Base-by-base conservation (phyloP, 2,113 vertebrate genomes). In the Pachycephala philippinensis region DNA sequence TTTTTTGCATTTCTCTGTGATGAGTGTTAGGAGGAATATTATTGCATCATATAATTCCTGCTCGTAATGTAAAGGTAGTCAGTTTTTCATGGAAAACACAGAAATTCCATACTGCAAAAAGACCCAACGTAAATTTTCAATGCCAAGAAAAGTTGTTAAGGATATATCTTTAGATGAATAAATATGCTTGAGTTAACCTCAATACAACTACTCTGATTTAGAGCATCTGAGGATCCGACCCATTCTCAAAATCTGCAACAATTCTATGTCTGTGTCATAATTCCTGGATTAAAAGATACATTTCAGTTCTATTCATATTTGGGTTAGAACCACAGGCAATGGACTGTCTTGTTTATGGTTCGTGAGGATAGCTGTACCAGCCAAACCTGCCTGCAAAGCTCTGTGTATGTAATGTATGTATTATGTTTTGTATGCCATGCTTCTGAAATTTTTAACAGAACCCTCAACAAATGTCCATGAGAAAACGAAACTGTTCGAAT, bases 401-500 rank as follows among this genome's bases (percentile, higher is more conserved):
- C 13, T 35, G n/a, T 50, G 35, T 13, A 4, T 49, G 40, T 9
- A 16, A 61, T 15, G 14, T 31, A 6, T 22, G 8, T 23, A 15
- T 33, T 28, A 19, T 31, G 33, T 84, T 81, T 63, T 80, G 22
- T 19, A 37, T 42, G 35, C 10, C 44, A 11, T 83, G 89, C 44
- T 84, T 96, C 92, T 86, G 89, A 83, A 86, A 96, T 88, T 71
- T 71, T 23, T 49, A 84, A 76, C 59, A 81, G 59, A 69, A 15
- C 45, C 93, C 60, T 95, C 89, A 68, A 80, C 7, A 85, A 89
- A 81, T 68, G 72, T 91, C 81, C 81, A 70, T 39, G 81, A 94
- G 84, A 96, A 96, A 97, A 96, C 0, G n/a, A 90, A 97, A 96
- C 80, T 82, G 40, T 84, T 96, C 6, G 28, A 91, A 94, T 97